These are phyloP conservation scores for Lampris incognitus DNA, from an alignment of 2,113 vertebrate genomes.

Conservation along the genomic window DNA sequence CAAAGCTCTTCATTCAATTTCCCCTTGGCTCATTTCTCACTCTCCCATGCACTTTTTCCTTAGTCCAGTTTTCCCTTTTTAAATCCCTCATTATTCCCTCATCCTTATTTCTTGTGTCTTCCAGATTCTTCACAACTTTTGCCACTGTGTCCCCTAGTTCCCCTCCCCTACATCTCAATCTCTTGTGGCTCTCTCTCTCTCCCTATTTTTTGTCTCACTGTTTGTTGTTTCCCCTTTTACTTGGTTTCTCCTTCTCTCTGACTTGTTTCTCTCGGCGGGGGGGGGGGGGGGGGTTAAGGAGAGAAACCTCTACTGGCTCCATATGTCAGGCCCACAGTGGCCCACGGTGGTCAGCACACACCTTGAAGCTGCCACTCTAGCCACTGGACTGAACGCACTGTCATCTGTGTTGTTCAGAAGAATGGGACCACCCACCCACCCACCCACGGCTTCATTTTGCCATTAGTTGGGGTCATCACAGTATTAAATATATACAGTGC, in stretches of 20 bases:
- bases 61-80: neutral
- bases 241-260: constrained; percentile 9
- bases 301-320: constrained; percentile 49
- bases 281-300: no score
- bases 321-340: constrained; percentile 74
- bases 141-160: constrained; percentile 23
- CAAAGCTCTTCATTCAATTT: constrained; percentile 19
- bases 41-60: constrained; percentile 14
- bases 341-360: constrained; percentile 65
- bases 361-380: constrained; percentile 69
- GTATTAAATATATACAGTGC: no score
- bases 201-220: constrained; percentile 29
- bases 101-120: constrained; percentile 17
- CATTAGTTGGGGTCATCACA: constrained; percentile 51
- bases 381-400: constrained; percentile 61
- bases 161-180: constrained; percentile 18
- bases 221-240: neutral
- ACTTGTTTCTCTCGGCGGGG: constrained; percentile 29
- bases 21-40: neutral
- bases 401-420: constrained; percentile 65
- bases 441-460: constrained; percentile 6
- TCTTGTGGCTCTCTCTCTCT: neutral
- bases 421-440: constrained; percentile 16
- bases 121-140: constrained; percentile 41
- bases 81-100: constrained; percentile 26